Percentiles rank a stretch among this genome's conserved stretches.
Conservation (phyloP, 2,888 invertebrate species). For the Metopia argyrocephala region DNA sequence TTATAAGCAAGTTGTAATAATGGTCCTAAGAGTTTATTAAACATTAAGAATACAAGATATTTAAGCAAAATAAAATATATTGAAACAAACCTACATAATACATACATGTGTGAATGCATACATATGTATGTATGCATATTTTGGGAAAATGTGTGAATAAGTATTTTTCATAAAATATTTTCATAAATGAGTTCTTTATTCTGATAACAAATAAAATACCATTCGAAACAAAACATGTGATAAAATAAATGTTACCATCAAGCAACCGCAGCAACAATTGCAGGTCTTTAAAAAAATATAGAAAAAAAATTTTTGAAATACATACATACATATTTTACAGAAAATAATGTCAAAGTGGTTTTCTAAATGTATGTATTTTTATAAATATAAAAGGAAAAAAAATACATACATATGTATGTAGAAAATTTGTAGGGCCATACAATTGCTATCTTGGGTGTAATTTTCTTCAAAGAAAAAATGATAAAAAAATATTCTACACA, state of each 20-base stretch:
- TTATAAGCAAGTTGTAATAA: too few relatives aligned
- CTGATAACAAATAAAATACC: constrained; percentile 29
- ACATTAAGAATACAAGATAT: too few relatives aligned
- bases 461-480: constrained; percentile 19
- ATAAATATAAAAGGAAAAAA: constrained; percentile 18
- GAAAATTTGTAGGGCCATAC: not conserved
- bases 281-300: not conserved
- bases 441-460: constrained; percentile 55
- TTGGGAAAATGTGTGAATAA: constrained; percentile 25
- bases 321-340: too few relatives aligned
- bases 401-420: not conserved
- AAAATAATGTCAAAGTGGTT: constrained; percentile 42
- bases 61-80: too few relatives aligned
- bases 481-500: not conserved
- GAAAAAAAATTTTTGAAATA: too few relatives aligned
- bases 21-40: too few relatives aligned
- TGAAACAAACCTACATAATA: too few relatives aligned
- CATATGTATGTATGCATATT: too few relatives aligned
- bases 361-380: constrained; percentile 31
- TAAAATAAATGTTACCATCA: constrained; percentile 17
- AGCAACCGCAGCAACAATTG: not conserved
- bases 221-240: constrained; percentile 22
- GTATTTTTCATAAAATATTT: constrained; percentile 11
- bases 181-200: constrained; percentile 24
- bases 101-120: too few relatives aligned